Base-by-base conservation (phyloP, 1,140 invertebrate genomes). In the Pseudomyrmex flavicornis region DNA sequence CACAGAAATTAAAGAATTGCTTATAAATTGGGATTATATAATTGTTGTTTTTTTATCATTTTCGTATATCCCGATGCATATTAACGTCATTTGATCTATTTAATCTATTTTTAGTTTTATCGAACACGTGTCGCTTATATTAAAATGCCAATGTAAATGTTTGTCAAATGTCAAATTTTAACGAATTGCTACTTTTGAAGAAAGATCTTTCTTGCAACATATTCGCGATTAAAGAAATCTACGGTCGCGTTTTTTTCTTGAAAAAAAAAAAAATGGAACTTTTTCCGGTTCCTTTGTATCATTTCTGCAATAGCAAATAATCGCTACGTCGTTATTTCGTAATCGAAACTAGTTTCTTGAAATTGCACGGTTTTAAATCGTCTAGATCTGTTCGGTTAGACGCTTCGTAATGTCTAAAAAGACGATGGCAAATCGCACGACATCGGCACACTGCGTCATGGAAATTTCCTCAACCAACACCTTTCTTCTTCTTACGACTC, bases 381-480 rank as follows among this genome's bases (percentile, higher is more conserved):
- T 63, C 54, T 62, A 50, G 48, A 63, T 50, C 20, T 59, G 44
- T 56, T 82, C 62, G 84, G 79, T 69, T 70, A 75, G 50, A 68
- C 8, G 69, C 26, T 66, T 22, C 68, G 52, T 52, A 63, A 85
- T 58, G 58, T 68, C 75, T 76, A 26, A 22, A 48, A 22, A 48
- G 17, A 72, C 73, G 63, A 85, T 85, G 70, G 76, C 65, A 75
- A 76, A 54, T 61, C 35, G 17, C 44, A 58, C 62, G 35, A 5
- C n/a, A 13, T 2, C 22, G n/a, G 48, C 20, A 22, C 5, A 22
- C 85, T 70, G 88, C 90, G 90, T 90, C 88, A 90, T 91, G 90
- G 90, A 91, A 91, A 89, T 91, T 91, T 91, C 88, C 89, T 86
- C 74, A 75, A 72, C 73, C 44, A 65, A 84, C 77, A 87, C 82